Percentiles rank a stretch among this genome's conserved stretches.
These are phyloP conservation scores for Rhinoderma darwinii DNA, from an alignment of 2,113 vertebrate species.

Conservation along the genomic window DNA sequence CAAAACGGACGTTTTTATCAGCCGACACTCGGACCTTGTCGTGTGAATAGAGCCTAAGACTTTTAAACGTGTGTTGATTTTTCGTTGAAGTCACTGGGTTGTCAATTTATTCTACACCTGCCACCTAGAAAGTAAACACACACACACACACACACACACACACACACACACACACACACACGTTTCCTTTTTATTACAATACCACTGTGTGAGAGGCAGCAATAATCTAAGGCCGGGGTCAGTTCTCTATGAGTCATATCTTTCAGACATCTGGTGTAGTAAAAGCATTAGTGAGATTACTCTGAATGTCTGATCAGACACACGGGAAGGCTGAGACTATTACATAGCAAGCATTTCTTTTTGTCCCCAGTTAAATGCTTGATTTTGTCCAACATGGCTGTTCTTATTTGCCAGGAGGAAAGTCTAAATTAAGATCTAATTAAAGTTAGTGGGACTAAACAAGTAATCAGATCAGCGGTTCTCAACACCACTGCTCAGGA, in stretches of 20 bases:
- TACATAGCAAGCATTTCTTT: not conserved
- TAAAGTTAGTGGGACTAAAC: not conserved
- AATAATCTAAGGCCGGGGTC: conserved; percentile 16
- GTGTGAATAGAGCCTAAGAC: too few relatives aligned
- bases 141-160: too few relatives aligned
- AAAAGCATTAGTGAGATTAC: conserved; percentile 1
- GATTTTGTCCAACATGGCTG: not conserved
- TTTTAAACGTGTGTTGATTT: not conserved
- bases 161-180: not conserved
- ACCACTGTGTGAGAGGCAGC: not conserved
- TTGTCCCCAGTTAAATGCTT: not conserved
- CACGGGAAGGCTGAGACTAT: not conserved
- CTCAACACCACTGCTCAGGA: not conserved
- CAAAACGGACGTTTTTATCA: too few relatives aligned
- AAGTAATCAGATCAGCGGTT: conserved; percentile 16
- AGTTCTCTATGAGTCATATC: conserved; percentile 4
- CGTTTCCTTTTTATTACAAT: not conserved
- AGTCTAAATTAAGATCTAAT: not conserved
- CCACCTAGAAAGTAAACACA: not conserved
- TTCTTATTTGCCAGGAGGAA: not conserved
- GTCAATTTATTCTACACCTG: not conserved
- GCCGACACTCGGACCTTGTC: too few relatives aligned
- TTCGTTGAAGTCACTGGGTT: not conserved
- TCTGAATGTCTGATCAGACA: conserved; percentile 4
- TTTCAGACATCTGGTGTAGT: conserved; percentile 7